These are phyloP conservation scores for Drosophila kanekoi DNA, from an alignment of 2,888 invertebrate species.

Conservation along the genomic window DNA sequence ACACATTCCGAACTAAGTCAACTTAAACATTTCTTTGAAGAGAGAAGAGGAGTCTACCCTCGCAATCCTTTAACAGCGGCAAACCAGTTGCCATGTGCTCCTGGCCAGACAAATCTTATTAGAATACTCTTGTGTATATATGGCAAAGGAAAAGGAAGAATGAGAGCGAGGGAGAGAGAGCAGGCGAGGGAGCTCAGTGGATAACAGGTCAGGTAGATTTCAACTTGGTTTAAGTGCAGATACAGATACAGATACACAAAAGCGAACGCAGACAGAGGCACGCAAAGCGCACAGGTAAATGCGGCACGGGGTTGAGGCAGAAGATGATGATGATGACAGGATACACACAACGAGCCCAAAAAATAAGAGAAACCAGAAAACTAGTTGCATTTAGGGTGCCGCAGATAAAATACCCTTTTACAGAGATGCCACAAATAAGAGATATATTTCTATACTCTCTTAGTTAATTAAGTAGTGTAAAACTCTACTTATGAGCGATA, in stretches of 20 bases:
- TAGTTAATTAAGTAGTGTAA: no score
- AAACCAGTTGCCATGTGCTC: conserved; percentile 56
- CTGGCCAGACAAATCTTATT: conserved; percentile 71
- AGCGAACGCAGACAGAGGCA: conserved; percentile 20
- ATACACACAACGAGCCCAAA: conserved; percentile 55
- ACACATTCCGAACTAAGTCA: conserved; percentile 26
- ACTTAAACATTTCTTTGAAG: conserved; percentile 27
- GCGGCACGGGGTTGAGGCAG: conserved; percentile 41
- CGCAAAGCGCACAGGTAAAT: conserved; percentile 68
- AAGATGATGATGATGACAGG: conserved; percentile 64
- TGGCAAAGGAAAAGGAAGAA: not conserved
- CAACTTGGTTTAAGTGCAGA: conserved; percentile 43
- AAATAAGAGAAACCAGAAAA: conserved; percentile 6
- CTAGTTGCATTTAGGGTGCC: not conserved
- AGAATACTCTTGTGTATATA: conserved; percentile 54
- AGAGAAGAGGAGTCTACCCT: conserved; percentile 4
- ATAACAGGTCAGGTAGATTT: conserved; percentile 63
- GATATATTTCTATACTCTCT: not conserved
- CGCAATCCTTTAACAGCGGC: conserved; percentile 47
- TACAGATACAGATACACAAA: conserved; percentile 27
- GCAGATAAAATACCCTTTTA: conserved; percentile 11
- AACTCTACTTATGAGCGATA: no score
- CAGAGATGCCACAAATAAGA: no score
- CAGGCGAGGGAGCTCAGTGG: conserved; percentile 4
- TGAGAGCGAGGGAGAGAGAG: not conserved